A percentile compares a stretch with the other conserved stretches of the same genome.
These are phyloP conservation scores for Zaprionus lachaisei DNA, from an alignment of 1,140 invertebrate genomes.

Conservation along the genomic window DNA sequence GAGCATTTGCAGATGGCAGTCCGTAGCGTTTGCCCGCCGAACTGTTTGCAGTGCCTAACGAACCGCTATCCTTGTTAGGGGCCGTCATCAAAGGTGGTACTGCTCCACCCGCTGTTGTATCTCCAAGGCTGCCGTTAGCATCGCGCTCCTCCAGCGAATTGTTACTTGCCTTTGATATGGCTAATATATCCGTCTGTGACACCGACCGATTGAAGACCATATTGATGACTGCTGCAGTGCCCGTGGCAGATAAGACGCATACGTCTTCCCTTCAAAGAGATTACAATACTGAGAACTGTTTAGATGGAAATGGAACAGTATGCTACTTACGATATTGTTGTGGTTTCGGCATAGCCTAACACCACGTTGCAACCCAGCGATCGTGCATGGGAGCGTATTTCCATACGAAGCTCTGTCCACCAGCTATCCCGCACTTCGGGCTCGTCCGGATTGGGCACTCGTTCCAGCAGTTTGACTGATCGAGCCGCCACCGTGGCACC, in stretches of 20 bases:
- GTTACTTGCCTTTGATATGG: conserved; percentile 60
- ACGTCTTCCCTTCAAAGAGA: conserved; percentile 92
- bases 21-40: conserved; percentile 64
- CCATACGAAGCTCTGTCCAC: conserved; percentile 98
- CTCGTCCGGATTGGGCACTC: conserved; percentile 93
- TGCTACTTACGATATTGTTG: conserved; percentile 92
- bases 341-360: conserved; percentile 95
- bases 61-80: conserved; percentile 58
- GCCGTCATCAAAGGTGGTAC: background rate
- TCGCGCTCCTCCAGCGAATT: conserved; percentile 76
- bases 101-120: conserved; percentile 16
- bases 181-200: conserved; percentile 74
- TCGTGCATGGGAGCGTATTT: conserved; percentile 95
- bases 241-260: conserved; percentile 95
- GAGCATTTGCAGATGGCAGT: conserved; percentile 46
- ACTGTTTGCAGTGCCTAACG: conserved; percentile 52
- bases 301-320: background rate
- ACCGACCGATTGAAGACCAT: conserved; percentile 85
- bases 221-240: conserved; percentile 95
- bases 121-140: conserved; percentile 54
- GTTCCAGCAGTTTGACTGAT: conserved; percentile 94
- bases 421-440: conserved; percentile 95
- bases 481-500: conserved; percentile 95
- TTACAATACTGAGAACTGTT: background rate
- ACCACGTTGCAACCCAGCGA: conserved; percentile 97